A percentile compares a stretch with the other conserved stretches of the same genome.
Evolutionary conservation across 2,113 vertebrate species (phyloP).

Genomic region (Amphilophus citrinellus): DNA sequence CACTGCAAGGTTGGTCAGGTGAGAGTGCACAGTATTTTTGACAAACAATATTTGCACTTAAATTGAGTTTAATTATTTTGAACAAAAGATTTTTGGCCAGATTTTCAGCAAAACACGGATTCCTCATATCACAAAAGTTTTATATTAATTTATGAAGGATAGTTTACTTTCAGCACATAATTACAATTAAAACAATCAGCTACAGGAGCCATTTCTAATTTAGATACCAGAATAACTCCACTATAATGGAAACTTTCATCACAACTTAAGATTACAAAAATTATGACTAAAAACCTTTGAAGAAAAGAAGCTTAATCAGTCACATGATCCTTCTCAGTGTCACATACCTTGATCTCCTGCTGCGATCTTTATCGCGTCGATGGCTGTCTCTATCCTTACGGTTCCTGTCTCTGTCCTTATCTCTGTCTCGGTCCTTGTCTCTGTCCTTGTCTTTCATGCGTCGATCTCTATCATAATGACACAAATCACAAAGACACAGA

Average conservation of each 20-base stretch:
- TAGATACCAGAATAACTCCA: no score
- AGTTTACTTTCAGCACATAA: no score
- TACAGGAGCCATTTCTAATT: no score
- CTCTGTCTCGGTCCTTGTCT: conserved; percentile 86
- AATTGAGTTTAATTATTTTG: neutral
- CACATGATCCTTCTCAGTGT: neutral
- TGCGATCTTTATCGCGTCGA: conserved; percentile 88
- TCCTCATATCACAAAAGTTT: no score
- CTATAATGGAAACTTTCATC: no score
- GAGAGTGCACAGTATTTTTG: neutral
- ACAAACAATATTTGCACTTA: neutral
- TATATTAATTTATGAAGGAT: no score
- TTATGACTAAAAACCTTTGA: neutral
- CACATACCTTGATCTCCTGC: conserved; percentile 87
- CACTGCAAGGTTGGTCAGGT: neutral
- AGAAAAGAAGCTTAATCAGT: neutral
- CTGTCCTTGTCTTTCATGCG: conserved; percentile 89
- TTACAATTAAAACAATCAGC: no score
- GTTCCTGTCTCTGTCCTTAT: conserved; percentile 82
- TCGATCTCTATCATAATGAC: conserved; percentile 83
- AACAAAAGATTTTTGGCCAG: neutral
- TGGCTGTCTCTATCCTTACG: conserved; percentile 92
- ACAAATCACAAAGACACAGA: neutral
- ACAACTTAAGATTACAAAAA: no score
- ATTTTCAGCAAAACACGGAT: neutral